Base-by-base conservation (phyloP, 2,797 vertebrate genomes). In the Petrocephalus schoutedeni region DNA sequence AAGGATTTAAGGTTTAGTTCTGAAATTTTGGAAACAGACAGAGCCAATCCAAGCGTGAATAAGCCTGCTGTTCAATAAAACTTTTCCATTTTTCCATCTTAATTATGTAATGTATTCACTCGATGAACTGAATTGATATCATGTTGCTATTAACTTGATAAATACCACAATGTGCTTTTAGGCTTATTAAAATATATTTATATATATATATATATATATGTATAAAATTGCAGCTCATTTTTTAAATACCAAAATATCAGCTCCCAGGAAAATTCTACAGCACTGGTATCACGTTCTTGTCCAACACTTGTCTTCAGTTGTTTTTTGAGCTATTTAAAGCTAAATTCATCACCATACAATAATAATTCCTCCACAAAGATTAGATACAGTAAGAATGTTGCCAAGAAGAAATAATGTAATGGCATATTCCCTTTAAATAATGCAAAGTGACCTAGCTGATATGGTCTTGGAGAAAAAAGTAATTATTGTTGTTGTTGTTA, bases 1-100 rank as follows among this genome's bases (percentile, higher is more conserved):
- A 87, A 86, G 89, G 91, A 91, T 92, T 28, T 57, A 91, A 92
- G 90, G 91, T 93, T 92, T 92, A 89, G 85, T 87, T 90, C 89
- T 91, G 90, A 87, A 45, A 32, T 59, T 87, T 77, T 84, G 71
- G 86, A 85, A 88, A 83, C 80, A 89, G 87, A 64, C 58, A 61
- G 58, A 61, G 58, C 19, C 16, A 19, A 6, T 64, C 56, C 57
- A 61, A 41, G 41, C n/a, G 41, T 21, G 41, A 86, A 80, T 49
- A 49, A 32, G n/a, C n/a, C 77, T 83, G 59, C 41, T 83, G 41
- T 57, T 87, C 23, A 87, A 57, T 56, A 36, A 23, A 77, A 87
- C 51, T n/a, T 53, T 32, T 28, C n/a, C n/a, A 9, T 83, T 12
- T 16, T 19, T 80, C 2, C 59, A 61, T 84, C 19, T 59, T 28